Conservation (phyloP, 2,113 vertebrate species). For the Podiceps cristatus region DNA sequence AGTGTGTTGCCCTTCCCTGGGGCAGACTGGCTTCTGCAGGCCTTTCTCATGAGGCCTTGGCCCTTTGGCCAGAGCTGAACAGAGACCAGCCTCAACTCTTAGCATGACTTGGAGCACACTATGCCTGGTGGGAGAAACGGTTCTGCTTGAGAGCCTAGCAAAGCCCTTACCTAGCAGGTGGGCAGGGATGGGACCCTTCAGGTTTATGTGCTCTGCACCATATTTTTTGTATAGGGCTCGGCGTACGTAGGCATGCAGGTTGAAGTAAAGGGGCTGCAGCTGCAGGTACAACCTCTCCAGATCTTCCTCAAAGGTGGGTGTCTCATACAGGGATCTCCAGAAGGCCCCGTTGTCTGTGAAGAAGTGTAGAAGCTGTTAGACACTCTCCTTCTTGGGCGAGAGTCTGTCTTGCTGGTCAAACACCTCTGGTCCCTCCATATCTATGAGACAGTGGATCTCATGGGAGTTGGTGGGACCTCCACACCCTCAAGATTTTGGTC, state of each 20-base stretch:
- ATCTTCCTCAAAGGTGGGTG: slow-evolving; percentile 86
- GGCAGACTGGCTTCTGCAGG: neutral
- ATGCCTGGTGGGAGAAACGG: neutral
- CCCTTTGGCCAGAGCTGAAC: neutral
- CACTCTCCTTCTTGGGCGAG: too few species aligned
- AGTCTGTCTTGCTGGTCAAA: neutral
- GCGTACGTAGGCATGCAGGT: slow-evolving; percentile 93
- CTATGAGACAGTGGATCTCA: neutral
- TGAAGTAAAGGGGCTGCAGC: slow-evolving; percentile 91
- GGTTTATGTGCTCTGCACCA: slow-evolving; percentile 83
- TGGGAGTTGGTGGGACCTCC: neutral
- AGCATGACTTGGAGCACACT: neutral
- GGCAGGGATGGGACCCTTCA: slow-evolving; percentile 94
- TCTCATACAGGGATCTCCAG: slow-evolving; percentile 93
- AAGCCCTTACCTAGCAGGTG: slow-evolving; percentile 89
- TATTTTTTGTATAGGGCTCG: slow-evolving; percentile 88
- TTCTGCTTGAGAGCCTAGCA: neutral
- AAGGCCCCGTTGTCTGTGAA: slow-evolving; percentile 87
- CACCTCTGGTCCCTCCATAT: neutral
- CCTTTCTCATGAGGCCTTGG: neutral
- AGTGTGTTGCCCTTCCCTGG: neutral
- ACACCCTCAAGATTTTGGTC: neutral
- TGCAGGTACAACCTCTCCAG: slow-evolving; percentile 90
- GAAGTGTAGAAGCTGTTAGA: neutral
- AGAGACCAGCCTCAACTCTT: neutral